Conservation (phyloP, 2,888 invertebrate genomes). For the Pinctada fucata region DNA sequence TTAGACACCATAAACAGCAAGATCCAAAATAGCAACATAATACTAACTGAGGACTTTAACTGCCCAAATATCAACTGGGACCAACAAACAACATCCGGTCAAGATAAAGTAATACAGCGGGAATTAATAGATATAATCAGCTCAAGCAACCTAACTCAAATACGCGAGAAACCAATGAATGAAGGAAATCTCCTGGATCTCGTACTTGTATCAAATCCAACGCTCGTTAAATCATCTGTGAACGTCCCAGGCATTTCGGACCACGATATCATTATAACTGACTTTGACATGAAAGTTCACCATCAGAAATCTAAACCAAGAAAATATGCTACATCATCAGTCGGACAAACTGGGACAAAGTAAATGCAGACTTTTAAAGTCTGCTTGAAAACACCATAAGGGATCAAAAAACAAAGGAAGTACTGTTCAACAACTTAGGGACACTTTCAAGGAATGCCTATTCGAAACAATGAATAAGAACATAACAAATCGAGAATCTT, state of each 20-base stretch:
- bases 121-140: slow-evolving; percentile 21
- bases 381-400: neutral
- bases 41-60: slow-evolving; percentile 34
- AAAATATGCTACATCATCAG: slow-evolving; percentile 28
- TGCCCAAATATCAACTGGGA: slow-evolving; percentile 39
- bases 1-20: neutral
- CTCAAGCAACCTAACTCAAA: slow-evolving; percentile 25
- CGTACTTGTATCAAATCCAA: slow-evolving; percentile 32
- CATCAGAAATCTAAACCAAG: slow-evolving; percentile 6
- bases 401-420: neutral
- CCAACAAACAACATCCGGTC: slow-evolving; percentile 3
- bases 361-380: slow-evolving; percentile 6
- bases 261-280: slow-evolving; percentile 37
- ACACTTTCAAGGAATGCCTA: slow-evolving; percentile 29
- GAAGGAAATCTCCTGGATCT: slow-evolving; percentile 32
- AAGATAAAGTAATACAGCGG: slow-evolving; percentile 33
- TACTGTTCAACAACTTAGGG: slow-evolving; percentile 17
- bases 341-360: slow-evolving; percentile 34
- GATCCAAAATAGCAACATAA: too few relatives aligned
- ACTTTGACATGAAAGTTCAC: slow-evolving; percentile 33
- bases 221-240: slow-evolving; percentile 34
- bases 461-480: slow-evolving; percentile 25
- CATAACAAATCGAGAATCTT: slow-evolving; percentile 30
- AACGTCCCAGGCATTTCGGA: slow-evolving; percentile 40
- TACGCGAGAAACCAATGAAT: slow-evolving; percentile 22